A percentile compares a stretch with the other conserved stretches of the same genome.
phyloP scores from a whole-genome alignment of 2,797 vertebrate genomes.

The Liasis olivaceus region DNA sequence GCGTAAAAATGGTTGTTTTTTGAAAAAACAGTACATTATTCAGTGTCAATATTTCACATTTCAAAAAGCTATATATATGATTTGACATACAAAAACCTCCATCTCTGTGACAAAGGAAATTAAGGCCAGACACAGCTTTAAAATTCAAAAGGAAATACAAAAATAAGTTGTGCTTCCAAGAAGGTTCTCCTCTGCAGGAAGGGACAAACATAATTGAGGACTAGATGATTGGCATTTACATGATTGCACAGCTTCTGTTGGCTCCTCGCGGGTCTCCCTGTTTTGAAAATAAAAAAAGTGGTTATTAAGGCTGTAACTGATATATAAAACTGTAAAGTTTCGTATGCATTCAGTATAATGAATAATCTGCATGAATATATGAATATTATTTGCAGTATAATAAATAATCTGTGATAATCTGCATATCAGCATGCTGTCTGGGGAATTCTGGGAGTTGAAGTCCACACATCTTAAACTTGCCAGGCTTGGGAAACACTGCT shows the following conservation, averaged over 20 bases:
- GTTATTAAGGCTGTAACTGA: not conserved
- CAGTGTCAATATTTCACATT: constrained; percentile 67
- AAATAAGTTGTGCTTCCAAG: constrained; percentile 82
- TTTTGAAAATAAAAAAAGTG: constrained; percentile 19
- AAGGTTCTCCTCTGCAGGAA: constrained; percentile 76
- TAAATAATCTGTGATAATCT: too few relatives aligned
- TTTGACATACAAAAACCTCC: constrained; percentile 67
- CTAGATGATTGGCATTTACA: constrained; percentile 75
- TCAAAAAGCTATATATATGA: constrained; percentile 64
- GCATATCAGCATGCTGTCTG: not conserved
- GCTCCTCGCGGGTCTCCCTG: constrained; percentile 74
- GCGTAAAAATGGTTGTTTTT: constrained; percentile 54
- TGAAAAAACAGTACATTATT: constrained; percentile 53
- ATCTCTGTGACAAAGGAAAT: constrained; percentile 72
- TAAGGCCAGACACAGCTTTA: constrained; percentile 77
- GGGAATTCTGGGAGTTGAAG: not conserved
- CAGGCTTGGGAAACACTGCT: not conserved
- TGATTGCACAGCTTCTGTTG: constrained; percentile 80
- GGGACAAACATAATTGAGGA: constrained; percentile 57
- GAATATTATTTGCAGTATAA: too few relatives aligned
- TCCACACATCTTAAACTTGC: not conserved
- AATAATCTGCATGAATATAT: too few relatives aligned
- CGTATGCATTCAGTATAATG: not conserved
- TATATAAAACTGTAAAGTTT: not conserved
- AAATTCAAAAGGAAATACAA: constrained; percentile 80